These are phyloP conservation scores for Heteropelma amictum DNA, from an alignment of 2,888 invertebrate genomes.

Conservation along the genomic window DNA sequence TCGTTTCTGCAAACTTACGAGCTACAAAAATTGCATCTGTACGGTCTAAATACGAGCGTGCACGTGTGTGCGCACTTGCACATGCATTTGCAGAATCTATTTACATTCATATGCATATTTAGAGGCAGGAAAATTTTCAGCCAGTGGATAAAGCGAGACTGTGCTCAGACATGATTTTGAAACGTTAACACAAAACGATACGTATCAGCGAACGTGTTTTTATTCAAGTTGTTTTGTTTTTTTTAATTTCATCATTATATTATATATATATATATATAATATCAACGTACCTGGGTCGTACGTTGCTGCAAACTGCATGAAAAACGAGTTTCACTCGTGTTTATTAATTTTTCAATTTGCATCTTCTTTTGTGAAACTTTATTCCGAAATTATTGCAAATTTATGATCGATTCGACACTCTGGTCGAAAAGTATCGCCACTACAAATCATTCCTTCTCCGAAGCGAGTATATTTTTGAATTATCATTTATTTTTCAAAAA, in stretches of 20 bases:
- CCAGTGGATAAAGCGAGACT: conserved; percentile 1
- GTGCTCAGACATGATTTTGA: conserved; percentile 16
- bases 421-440: no score
- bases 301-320: conserved; percentile 24
- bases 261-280: conserved; percentile 30
- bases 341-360: neutral
- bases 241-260: no score
- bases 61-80: no score
- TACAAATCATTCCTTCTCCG: no score
- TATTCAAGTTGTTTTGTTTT: no score
- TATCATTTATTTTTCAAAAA: no score
- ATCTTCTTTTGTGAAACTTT: neutral
- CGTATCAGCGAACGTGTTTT: conserved; percentile 2
- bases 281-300: neutral
- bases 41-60: neutral
- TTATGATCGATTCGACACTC: no score
- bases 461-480: no score
- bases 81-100: no score
- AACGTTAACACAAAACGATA: conserved; percentile 15
- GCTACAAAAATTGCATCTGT: conserved; percentile 13
- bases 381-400: no score
- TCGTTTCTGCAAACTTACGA: conserved; percentile 1
- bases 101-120: neutral
- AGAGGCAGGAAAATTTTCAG: neutral
- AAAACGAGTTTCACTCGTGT: conserved; percentile 39